Evolutionary conservation across 1,140 invertebrate species (phyloP), one percentile per base, ranked within the genome.

Genomic region (Drosophila pseudoobscura): DNA sequence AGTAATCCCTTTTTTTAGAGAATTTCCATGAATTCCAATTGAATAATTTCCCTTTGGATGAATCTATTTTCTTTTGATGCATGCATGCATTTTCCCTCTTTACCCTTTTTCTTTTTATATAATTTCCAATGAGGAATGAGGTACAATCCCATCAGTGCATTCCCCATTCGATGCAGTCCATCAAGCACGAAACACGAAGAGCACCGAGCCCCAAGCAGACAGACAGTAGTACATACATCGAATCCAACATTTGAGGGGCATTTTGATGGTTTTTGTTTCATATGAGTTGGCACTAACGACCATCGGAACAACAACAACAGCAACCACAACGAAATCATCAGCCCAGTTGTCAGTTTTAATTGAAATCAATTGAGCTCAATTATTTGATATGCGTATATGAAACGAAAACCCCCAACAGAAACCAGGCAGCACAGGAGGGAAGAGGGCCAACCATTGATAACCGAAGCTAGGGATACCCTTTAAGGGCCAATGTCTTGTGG

Each of bases 291-390:
- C 43, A 65, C 54, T 50, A 78, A 74, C 58, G 76, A 43, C 51
- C 50, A 63, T 44, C 66, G 47, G 24, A 65, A 35, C 45, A 75
- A 45, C 71, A 62, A 56, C 56, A 79, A 75, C 22, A 75, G 35
- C 4, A 56, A 54, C 55, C 59, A 54, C 61, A 53, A 54, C 49
- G 39, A 71, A 56, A 54, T 46, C 65, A 52, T 39, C 69, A 76
- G 55, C 78, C 35, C 59, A 71, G 69, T 87, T 85, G 82, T 85
- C 82, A 82, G 83, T 85, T 85, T 82, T 85, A 85, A 85, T 85
- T 85, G 75, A 85, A 85, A 78, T 87, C 83, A 85, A 85, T 85
- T 85, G 82, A 88, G 82, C 82, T 85, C 82, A 85, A 85, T 87
- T 85, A 87, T 85, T 87, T 87, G 78, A 85, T 85, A 85, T 83